Percentiles rank a stretch among this genome's conserved stretches.
These are phyloP conservation scores for Peribatodes rhomboidaria DNA, from an alignment of 2,888 invertebrate genomes.

Conservation along the genomic window DNA sequence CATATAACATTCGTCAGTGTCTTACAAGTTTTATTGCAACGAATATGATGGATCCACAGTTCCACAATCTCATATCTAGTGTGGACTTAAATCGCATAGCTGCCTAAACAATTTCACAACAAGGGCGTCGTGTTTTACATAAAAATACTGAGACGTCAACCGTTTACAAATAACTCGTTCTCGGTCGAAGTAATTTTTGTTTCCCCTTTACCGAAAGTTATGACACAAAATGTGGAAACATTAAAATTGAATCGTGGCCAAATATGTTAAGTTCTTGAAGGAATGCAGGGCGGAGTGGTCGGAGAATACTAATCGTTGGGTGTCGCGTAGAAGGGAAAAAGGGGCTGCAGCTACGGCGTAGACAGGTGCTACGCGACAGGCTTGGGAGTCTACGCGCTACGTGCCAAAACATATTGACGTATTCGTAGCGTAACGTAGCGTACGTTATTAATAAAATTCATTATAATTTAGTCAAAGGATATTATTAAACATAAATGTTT, in stretches of 20 bases:
- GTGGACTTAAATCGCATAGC: conserved; percentile 73
- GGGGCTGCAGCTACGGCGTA: conserved; percentile 69
- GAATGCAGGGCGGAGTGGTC: conserved; percentile 68
- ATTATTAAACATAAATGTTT: too few species aligned
- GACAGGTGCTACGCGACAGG: conserved; percentile 70
- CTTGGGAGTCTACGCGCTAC: conserved; percentile 54
- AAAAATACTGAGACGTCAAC: conserved; percentile 82
- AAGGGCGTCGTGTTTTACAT: conserved; percentile 76
- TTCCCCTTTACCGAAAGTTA: conserved; percentile 78
- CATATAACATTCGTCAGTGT: conserved; percentile 82
- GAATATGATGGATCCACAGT: conserved; percentile 72
- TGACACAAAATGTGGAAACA: conserved; percentile 81
- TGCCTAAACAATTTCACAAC: conserved; percentile 79
- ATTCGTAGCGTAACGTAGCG: conserved; percentile 8
- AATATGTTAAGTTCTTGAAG: conserved; percentile 78
- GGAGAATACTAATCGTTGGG: conserved; percentile 73
- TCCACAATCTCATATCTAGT: conserved; percentile 67
- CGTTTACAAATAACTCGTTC: conserved; percentile 82
- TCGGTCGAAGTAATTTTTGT: conserved; percentile 76
- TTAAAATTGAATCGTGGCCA: conserved; percentile 83
- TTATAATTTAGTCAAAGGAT: too few species aligned
- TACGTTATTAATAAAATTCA: background rate
- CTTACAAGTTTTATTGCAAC: conserved; percentile 81
- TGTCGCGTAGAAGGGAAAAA: conserved; percentile 51
- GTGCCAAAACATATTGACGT: conserved; percentile 40